Conservation (phyloP, 2,113 vertebrate genomes). For the Mustela nigripes region DNA sequence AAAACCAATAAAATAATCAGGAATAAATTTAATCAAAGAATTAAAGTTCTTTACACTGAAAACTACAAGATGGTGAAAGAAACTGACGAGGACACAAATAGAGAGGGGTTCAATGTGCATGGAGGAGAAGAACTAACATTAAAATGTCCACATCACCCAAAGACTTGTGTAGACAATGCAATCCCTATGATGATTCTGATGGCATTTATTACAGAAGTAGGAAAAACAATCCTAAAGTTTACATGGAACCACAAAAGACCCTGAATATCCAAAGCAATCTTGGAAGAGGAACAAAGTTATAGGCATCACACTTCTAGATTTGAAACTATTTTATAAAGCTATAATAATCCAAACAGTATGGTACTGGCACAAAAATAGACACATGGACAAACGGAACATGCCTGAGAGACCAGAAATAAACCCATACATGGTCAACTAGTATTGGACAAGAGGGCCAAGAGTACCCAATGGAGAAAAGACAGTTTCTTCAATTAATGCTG, state of each 20-base stretch:
- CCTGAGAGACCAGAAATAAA: not conserved
- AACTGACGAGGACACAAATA: not conserved
- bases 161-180: not conserved
- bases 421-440: not conserved
- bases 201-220: not conserved
- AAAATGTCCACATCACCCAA: not conserved
- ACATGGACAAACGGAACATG: not conserved
- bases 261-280: not conserved
- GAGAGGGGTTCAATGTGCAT: not conserved
- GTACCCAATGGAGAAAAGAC: not conserved
- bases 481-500: not conserved
- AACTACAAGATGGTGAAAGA: not conserved
- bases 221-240: not conserved
- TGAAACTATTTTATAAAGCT: not conserved
- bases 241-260: not conserved
- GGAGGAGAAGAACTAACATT: not conserved
- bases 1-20: not conserved
- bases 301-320: not conserved
- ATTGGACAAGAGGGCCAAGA: not conserved
- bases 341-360: not conserved
- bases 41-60: not conserved
- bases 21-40: not conserved
- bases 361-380: not conserved
- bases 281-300: not conserved
- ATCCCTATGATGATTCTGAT: not conserved